A percentile compares a stretch with the other conserved stretches of the same genome.
Evolutionary conservation across 2,113 vertebrate genomes (phyloP).

Genomic region (Sula dactylatra): DNA sequence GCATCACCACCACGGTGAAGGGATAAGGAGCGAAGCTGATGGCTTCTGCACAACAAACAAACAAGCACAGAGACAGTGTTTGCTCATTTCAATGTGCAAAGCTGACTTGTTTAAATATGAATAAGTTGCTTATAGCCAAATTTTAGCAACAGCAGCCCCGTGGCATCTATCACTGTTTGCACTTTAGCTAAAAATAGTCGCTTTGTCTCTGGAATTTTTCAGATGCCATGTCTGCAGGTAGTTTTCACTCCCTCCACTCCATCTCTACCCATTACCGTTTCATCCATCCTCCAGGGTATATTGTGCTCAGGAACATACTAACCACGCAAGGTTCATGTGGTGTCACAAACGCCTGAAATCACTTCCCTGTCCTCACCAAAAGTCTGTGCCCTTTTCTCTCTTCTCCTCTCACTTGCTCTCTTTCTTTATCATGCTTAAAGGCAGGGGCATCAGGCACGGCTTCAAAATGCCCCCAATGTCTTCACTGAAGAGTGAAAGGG

Average conservation of each 20-base stretch:
- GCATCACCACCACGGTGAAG: background rate
- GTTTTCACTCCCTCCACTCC: background rate
- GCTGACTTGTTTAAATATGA: slow-evolving; percentile 74
- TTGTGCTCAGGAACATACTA: background rate
- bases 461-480: background rate
- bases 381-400: background rate
- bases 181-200: slow-evolving; percentile 74
- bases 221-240: slow-evolving; percentile 59
- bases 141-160: slow-evolving; percentile 68
- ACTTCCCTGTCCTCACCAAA: background rate
- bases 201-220: slow-evolving; percentile 49
- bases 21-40: slow-evolving; percentile 11
- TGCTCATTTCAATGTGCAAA: slow-evolving; percentile 64
- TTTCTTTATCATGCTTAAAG: background rate
- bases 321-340: background rate
- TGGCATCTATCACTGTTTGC: slow-evolving; percentile 61
- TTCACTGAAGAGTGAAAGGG: background rate
- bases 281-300: background rate
- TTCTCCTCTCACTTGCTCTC: background rate
- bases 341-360: slow-evolving; percentile 9
- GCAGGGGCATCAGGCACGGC: background rate
- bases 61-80: slow-evolving; percentile 43
- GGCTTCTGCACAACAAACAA: slow-evolving; percentile 61
- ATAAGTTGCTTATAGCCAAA: slow-evolving; percentile 69
- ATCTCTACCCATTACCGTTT: background rate